Evolutionary conservation across 2,797 vertebrate species (phyloP), one percentile per base, ranked within the genome.

Genomic region (Todus mexicanus): DNA sequence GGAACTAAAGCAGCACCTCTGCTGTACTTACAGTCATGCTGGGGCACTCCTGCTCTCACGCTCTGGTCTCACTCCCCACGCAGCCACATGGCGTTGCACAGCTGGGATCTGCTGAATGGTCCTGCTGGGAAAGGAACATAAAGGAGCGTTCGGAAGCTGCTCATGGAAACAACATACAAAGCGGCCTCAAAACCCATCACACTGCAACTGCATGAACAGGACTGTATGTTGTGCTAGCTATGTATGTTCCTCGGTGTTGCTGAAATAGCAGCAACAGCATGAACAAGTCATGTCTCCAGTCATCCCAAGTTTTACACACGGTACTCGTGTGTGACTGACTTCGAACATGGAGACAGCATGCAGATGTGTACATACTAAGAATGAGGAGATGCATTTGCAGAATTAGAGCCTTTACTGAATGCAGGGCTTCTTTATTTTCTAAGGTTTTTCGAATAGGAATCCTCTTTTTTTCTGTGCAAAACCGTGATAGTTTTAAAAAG

Each of bases 281-380:
- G 40, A 66, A 27, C 22, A 12, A 27, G 26, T 33, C 37, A 5
- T 2, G 5, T 21, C 33, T 66, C 47, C 25, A 8, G 48, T 25
- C 60, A 31, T 56, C 64, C 4, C 0, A 15, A 35, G 42, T 43
- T 35, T 37, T 21, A 57, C 56, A 17, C 10, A 1, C 0, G 0
- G 15, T 60, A 40, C 33, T 57, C 57, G 9, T 6, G 15, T 6
- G 15, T 11, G 56, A 51, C 27, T 27, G 20, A 8, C 40, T 69
- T 40, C 31, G 47, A 11, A 31, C 10, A 2, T 1, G 20, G 37
- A 77, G 15, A 25, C n/a, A 37, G 35, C 13, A 38, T 12, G 14
- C 18, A 31, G 42, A n/a, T 27, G 35, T 8, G 40, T 27, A 19
- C 23, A 2, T 37, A 23, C 53, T 63, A 42, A 25, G 38, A 60